phyloP scores from a whole-genome alignment of 2,113 vertebrate species.

The Ifrita kowaldi region DNA sequence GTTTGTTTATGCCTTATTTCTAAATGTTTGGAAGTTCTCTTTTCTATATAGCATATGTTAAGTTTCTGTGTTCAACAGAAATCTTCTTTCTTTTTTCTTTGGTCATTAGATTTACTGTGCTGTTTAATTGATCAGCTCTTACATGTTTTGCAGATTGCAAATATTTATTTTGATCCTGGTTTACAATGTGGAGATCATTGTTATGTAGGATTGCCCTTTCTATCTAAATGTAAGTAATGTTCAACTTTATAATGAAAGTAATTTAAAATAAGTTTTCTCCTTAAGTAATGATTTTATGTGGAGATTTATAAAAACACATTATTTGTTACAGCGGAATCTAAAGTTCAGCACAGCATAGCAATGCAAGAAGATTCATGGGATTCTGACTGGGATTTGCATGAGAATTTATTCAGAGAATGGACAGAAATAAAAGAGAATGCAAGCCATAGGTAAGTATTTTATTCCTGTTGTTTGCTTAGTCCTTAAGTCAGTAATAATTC shows the following conservation, averaged over 20 bases:
- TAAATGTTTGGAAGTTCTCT: background rate
- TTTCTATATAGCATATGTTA: background rate
- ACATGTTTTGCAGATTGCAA: conserved; percentile 85
- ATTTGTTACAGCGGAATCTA: conserved; percentile 80
- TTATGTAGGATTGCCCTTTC: conserved; percentile 93
- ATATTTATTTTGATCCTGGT: conserved; percentile 96
- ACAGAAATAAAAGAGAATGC: conserved; percentile 82
- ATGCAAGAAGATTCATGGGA: conserved; percentile 94
- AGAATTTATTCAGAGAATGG: conserved; percentile 88
- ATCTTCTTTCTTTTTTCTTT: background rate
- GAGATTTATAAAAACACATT: background rate
- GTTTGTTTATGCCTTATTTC: conserved; percentile 66
- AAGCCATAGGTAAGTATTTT: conserved; percentile 79
- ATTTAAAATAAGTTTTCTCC: background rate
- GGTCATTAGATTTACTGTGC: background rate
- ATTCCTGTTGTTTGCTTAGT: background rate
- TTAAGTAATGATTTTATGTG: background rate
- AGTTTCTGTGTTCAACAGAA: background rate
- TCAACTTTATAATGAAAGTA: background rate
- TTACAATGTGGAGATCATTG: conserved; percentile 93
- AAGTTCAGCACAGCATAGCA: conserved; percentile 77
- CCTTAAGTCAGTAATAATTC: background rate
- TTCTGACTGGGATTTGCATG: conserved; percentile 88
- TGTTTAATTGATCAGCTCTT: background rate
- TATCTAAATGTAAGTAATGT: conserved; percentile 89